Evolutionary conservation across 2,113 vertebrate species (phyloP), one percentile per base, ranked within the genome.

Genomic region (Fregetta grallaria): DNA sequence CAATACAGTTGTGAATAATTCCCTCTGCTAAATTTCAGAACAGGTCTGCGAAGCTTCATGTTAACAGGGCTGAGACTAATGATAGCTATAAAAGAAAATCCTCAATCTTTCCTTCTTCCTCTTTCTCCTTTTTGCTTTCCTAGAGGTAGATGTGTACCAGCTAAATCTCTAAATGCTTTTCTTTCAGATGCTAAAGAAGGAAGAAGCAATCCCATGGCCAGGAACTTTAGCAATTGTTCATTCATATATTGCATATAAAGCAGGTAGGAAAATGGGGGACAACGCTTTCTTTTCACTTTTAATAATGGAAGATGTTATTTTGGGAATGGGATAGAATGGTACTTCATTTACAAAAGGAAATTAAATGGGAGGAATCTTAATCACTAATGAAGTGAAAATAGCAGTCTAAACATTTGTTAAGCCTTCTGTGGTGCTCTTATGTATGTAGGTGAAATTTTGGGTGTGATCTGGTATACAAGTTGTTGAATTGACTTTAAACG

Each of bases 171-270:
- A 53, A 76, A 85, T 18, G 26, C 49, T 97, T 94, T 92, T 94
- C 84, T 98, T 98, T 87, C 98, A 99, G 99, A 99, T 99, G 98
- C 98, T 99, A 94, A 99, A 99, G 96, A 99, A 99, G 95, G 99
- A 99, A 98, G 99, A 99, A 98, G 99, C 99, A 97, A 99, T 99
- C 89, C 99, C 99, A 12, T 99, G 99, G 99, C 99, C 99, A 16
- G 99, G 99, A 55, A 99, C 99, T 65, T 98, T 99, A 98, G 99
- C 99, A 95, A 99, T 99, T 56, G 99, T 99, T 96, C 99, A 99
- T 98, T 99, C 99, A 94, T 99, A 99, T 98, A 99, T 99, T 79
- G 99, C 99, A 58, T 99, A 99, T 98, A 99, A 99, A 99, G 99
- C 99, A 99, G 99, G 99, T 99, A 98, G 92, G 95, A 89, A 95